phyloP scores from a whole-genome alignment of 2,113 vertebrate species.

The Megaptera novaeangliae region DNA sequence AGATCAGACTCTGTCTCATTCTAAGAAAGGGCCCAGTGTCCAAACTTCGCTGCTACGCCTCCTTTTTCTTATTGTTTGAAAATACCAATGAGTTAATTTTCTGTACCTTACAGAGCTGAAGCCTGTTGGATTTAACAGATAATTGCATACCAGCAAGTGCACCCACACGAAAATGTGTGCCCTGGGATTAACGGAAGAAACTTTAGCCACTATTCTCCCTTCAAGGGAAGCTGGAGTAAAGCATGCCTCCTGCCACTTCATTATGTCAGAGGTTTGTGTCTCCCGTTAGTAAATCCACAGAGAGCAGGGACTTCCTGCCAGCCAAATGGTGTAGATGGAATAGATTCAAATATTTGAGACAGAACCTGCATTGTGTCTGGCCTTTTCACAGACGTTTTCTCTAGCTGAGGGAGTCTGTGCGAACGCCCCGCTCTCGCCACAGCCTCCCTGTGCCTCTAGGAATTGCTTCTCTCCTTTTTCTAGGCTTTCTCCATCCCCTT shows the following conservation, averaged over 20 bases:
- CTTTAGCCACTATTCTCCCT: not conserved
- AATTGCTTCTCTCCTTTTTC: not conserved
- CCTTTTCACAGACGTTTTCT: not conserved
- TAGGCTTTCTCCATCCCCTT: not conserved
- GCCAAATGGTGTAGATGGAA: conserved; percentile 8
- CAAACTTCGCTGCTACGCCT: not conserved
- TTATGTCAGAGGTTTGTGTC: conserved; percentile 23
- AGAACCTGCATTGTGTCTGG: conserved; percentile 31
- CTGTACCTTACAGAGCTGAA: not conserved
- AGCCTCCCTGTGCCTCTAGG: not conserved
- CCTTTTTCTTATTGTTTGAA: not conserved
- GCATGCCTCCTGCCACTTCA: not conserved
- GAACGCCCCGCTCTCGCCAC: not conserved
- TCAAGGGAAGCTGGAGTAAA: not conserved
- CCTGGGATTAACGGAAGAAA: not conserved
- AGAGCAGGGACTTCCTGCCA: conserved; percentile 24
- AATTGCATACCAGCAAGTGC: not conserved
- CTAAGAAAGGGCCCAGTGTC: not conserved
- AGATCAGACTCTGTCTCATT: not conserved
- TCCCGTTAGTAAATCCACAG: conserved; percentile 35
- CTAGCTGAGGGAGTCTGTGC: not conserved
- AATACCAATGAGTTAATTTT: not conserved
- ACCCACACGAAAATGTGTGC: not conserved
- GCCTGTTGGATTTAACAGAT: not conserved
- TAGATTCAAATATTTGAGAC: conserved; percentile 23